Evolutionary conservation across 2,113 vertebrate genomes (phyloP).

Genomic region (Patagioenas fasciata): DNA sequence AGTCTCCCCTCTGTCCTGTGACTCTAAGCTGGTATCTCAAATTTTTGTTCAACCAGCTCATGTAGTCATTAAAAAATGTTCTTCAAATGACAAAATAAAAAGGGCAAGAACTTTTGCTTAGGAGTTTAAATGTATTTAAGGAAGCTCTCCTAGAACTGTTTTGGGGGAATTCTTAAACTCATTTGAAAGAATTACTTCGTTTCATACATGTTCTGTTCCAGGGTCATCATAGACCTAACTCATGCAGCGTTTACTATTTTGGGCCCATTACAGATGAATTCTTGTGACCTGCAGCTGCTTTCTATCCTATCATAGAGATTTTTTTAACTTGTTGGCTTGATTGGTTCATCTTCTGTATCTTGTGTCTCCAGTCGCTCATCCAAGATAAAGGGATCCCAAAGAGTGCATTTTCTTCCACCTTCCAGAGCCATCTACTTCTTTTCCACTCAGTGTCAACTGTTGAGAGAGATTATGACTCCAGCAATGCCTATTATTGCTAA

Average conservation of each 20-base stretch:
- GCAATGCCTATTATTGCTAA: background rate
- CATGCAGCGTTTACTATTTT: background rate
- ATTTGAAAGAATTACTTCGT: background rate
- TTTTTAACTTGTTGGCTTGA: background rate
- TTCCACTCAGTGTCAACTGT: background rate
- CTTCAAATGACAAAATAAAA: background rate
- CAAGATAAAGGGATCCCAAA: background rate
- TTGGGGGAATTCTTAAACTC: background rate
- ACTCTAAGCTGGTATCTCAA: background rate
- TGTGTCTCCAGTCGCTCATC: background rate
- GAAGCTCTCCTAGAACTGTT: background rate
- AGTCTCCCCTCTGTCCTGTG: background rate
- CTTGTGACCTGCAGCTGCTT: background rate
- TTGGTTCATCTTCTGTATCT: background rate
- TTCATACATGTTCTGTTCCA: background rate
- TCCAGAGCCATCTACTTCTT: background rate
- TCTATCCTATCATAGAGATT: background rate
- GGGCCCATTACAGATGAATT: background rate
- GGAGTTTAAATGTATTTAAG: background rate
- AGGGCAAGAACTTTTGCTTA: background rate
- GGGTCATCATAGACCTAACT: background rate
- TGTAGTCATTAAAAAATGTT: background rate
- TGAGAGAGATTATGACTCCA: background rate
- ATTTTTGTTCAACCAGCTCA: background rate
- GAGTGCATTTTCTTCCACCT: background rate